A percentile compares a stretch with the other conserved stretches of the same genome.
These are phyloP conservation scores for Mormyrops attenuatus DNA, from an alignment of 2,797 vertebrate species.

Conservation along the genomic window DNA sequence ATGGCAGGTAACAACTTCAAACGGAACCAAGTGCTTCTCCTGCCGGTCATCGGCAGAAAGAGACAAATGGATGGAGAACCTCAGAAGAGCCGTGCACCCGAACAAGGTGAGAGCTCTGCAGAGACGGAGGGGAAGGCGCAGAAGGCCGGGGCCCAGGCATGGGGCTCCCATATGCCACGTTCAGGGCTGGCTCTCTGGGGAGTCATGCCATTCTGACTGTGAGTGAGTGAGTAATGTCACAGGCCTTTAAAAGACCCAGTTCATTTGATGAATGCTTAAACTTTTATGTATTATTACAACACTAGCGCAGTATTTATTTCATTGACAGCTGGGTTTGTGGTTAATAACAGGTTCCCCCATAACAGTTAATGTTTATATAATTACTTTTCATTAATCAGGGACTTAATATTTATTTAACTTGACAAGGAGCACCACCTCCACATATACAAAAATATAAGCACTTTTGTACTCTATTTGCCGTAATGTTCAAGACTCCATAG, in stretches of 20 bases:
- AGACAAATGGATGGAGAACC: conserved; percentile 99
- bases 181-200: background rate
- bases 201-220: background rate
- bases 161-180: background rate
- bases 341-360: background rate
- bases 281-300: conserved; percentile 4
- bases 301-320: conserved; percentile 42
- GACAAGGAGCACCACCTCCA: background rate
- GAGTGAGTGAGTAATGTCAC: background rate
- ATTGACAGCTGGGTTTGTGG: conserved; percentile 18
- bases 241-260: background rate
- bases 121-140: background rate
- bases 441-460: background rate
- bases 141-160: background rate
- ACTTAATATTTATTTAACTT: background rate
- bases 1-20: conserved; percentile 89
- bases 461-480: background rate
- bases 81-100: conserved; percentile 91
- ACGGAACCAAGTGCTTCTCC: conserved; percentile 98
- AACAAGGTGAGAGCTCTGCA: conserved; percentile 78
- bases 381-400: conserved; percentile 8
- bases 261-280: background rate
- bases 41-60: conserved; percentile 94
- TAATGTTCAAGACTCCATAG: background rate
- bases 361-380: conserved; percentile 23